Base-by-base conservation (phyloP, 2,888 invertebrate genomes). In the Drosophila melanocephala region DNA sequence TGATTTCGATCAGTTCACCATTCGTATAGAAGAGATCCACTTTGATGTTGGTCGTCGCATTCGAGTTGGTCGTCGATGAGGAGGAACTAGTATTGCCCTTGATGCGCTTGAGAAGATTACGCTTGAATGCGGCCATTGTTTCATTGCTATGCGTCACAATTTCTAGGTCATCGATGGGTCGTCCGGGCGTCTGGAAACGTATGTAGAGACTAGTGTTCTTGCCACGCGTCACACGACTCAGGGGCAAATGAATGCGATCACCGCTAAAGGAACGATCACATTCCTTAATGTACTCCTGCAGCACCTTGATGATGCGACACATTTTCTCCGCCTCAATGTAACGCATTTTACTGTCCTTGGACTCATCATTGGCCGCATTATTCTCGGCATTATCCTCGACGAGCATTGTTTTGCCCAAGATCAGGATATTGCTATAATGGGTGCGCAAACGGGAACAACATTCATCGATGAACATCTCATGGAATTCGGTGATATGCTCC, bases 281-380 rank as follows among this genome's bases (percentile, higher is more conserved):
- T 94, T 99, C 98, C 89, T 97, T 97, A 77, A 99, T 96, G 93
- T 99, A 99, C 94, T 99, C 99, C 93, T 97, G 97, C 91, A 99
- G 95, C 91, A 99, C 98, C 94, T 97, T 97, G 94, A 99, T 95
- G 65, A 99, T 97, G 83, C 99, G 96, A 93, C 97, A 97, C 96
- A 99, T 98, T 93, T 97, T 96, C 72, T 96, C 95, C 9, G 97
- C 96, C 93, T 97, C 97, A 16, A 92, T 92, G 44, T 91, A 91
- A 50, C 93, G 91, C 88, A 93, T 89, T 77, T 93, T 92, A 12
- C 89, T 88, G 76, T 94, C 93, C 71, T 93, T 93, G 0, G 91
- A 90, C 42, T 91, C 91, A 50, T 91, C 85, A 56, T 89, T 86
- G 67, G 77, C 76, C 53, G 88, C 44, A 75, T 91, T 88, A 63